phyloP scores from a whole-genome alignment of 2,888 invertebrate species.

The Julus scandinavius region DNA sequence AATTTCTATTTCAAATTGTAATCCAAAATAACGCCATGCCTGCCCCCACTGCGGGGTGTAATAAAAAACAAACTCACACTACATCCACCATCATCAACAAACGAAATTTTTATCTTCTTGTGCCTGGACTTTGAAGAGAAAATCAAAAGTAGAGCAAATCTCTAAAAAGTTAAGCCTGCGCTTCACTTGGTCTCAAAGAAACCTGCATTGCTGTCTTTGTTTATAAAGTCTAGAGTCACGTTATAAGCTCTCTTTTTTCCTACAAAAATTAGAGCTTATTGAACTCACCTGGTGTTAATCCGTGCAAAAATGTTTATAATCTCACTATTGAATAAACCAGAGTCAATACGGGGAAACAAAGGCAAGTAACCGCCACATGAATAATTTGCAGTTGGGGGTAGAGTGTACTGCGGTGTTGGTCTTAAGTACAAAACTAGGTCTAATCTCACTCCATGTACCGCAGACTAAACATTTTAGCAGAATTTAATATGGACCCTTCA shows the following conservation, averaged over 20 bases:
- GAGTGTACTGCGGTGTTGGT: background rate
- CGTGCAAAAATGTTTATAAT: background rate
- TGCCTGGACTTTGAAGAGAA: background rate
- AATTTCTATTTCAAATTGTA: background rate
- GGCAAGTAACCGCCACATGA: background rate
- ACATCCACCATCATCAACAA: constrained; percentile 33
- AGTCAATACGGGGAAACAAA: background rate
- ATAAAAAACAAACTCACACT: background rate
- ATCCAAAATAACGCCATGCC: background rate
- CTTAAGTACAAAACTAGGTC: background rate
- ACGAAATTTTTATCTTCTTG: background rate
- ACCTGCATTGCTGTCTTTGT: background rate
- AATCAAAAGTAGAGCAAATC: background rate
- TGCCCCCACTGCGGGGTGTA: constrained; percentile 5
- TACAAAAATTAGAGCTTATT: constrained; percentile 15
- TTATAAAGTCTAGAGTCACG: background rate
- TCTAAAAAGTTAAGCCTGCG: background rate
- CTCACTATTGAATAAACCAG: constrained; percentile 1
- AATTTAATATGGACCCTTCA: background rate
- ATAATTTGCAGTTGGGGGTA: background rate
- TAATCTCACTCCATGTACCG: background rate
- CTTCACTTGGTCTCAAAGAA: background rate
- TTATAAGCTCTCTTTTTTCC: background rate
- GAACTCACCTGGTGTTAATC: background rate
- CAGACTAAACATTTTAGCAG: constrained; percentile 17